Percentiles rank a stretch among this genome's conserved stretches.
Conservation (phyloP, 2,113 vertebrate genomes). For the Mustelus asterias region DNA sequence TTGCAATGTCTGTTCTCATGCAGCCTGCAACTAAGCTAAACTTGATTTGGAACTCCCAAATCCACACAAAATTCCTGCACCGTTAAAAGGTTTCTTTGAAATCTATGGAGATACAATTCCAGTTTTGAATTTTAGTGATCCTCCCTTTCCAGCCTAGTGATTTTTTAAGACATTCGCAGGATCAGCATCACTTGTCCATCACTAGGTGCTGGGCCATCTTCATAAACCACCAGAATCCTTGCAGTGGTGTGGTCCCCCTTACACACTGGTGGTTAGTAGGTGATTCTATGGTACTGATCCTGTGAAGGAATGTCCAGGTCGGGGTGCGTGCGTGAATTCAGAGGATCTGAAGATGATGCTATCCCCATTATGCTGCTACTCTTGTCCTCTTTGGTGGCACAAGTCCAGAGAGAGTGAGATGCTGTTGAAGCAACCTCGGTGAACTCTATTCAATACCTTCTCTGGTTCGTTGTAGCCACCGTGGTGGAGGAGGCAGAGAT, state of each 20-base stretch:
- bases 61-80: not conserved
- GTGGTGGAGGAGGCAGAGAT: not conserved
- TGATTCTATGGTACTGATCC: not conserved
- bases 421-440: not conserved
- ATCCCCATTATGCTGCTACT: not conserved
- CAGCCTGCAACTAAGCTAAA: not conserved
- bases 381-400: not conserved
- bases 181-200: not conserved
- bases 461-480: not conserved
- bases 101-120: not conserved
- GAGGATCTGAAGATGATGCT: not conserved
- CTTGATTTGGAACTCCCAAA: not conserved
- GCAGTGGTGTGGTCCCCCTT: not conserved
- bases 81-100: not conserved
- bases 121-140: not conserved
- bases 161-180: not conserved
- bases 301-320: not conserved
- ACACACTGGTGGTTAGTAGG: not conserved
- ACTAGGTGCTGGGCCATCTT: not conserved
- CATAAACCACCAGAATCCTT: not conserved
- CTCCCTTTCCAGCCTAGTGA: not conserved
- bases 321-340: not conserved
- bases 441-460: not conserved
- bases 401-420: not conserved
- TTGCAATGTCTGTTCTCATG: not conserved